Percentiles rank a stretch among this genome's conserved stretches.
These are phyloP conservation scores for Physella acuta DNA, from an alignment of 1,140 invertebrate genomes.

Conservation along the genomic window DNA sequence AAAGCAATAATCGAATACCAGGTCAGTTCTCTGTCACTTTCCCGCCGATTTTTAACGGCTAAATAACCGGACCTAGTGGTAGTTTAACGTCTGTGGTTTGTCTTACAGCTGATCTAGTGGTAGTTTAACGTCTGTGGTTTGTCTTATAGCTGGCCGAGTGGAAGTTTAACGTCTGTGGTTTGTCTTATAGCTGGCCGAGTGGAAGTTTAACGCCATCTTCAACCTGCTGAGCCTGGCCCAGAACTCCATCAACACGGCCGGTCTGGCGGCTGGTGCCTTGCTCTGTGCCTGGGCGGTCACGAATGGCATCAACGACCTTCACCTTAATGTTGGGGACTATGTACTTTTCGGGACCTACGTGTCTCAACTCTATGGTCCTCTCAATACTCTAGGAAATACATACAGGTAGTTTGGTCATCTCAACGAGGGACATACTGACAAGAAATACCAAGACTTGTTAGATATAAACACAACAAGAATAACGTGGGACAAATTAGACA, in stretches of 20 bases:
- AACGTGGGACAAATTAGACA: too few species aligned
- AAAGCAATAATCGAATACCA: slow-evolving; percentile 81
- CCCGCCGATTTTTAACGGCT: too few species aligned
- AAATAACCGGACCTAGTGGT: too few species aligned
- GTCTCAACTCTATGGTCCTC: slow-evolving; percentile 89
- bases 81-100: too few species aligned
- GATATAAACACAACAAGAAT: too few species aligned
- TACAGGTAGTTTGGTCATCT: slow-evolving; percentile 7
- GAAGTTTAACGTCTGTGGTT: slow-evolving; percentile 75
- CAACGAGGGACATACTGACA: background rate
- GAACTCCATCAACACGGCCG: slow-evolving; percentile 84
- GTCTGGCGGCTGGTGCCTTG: slow-evolving; percentile 82
- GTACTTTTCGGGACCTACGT: slow-evolving; percentile 92
- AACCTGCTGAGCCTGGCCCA: slow-evolving; percentile 87
- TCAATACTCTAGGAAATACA: slow-evolving; percentile 66
- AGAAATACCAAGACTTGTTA: too few species aligned
- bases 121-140: too few species aligned
- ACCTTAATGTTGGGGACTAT: slow-evolving; percentile 88
- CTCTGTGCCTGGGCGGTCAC: slow-evolving; percentile 78
- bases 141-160: slow-evolving; percentile 89
- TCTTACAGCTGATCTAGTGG: too few species aligned
- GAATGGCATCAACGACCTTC: slow-evolving; percentile 48
- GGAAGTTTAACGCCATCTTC: slow-evolving; percentile 78
- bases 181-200: slow-evolving; percentile 79
- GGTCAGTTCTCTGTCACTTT: too few species aligned